phyloP scores from a whole-genome alignment of 2,888 invertebrate species.

The Alviniconcha strummeri region DNA sequence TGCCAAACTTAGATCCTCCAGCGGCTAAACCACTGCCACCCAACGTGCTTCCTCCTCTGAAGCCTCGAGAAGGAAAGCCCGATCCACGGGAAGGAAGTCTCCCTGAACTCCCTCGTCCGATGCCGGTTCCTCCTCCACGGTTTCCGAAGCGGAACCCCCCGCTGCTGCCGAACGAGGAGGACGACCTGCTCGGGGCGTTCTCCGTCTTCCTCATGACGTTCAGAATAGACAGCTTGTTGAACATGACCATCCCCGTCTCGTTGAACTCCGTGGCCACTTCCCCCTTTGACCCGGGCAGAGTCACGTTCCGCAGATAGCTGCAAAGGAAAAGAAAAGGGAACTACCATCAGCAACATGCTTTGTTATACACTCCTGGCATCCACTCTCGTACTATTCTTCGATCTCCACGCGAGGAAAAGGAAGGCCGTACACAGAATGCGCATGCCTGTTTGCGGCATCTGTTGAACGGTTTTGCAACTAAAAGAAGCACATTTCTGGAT shows the following conservation, averaged over 20 bases:
- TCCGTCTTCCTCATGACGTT: slow-evolving; percentile 20
- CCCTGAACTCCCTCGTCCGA: neutral
- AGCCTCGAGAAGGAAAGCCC: neutral
- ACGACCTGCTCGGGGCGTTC: neutral
- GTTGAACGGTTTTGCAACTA: no score
- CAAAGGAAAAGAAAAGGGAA: neutral
- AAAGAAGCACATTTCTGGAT: no score
- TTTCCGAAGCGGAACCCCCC: neutral
- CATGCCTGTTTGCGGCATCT: no score
- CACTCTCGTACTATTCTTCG: no score
- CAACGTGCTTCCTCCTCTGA: neutral
- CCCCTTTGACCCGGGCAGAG: neutral
- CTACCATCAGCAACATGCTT: no score
- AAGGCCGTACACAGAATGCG: no score
- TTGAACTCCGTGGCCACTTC: slow-evolving; percentile 21
- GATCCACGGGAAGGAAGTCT: neutral
- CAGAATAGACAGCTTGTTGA: slow-evolving; percentile 28
- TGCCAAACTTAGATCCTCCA: neutral
- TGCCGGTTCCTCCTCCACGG: neutral
- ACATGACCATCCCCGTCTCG: slow-evolving; percentile 25
- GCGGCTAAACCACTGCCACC: neutral
- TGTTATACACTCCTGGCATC: no score
- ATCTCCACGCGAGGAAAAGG: no score
- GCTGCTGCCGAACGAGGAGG: neutral
- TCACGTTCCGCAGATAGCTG: slow-evolving; percentile 19